Percentiles rank a stretch among this genome's conserved stretches.
Conservation (phyloP, 2,888 invertebrate species). For the Hyppa rectilinea region DNA sequence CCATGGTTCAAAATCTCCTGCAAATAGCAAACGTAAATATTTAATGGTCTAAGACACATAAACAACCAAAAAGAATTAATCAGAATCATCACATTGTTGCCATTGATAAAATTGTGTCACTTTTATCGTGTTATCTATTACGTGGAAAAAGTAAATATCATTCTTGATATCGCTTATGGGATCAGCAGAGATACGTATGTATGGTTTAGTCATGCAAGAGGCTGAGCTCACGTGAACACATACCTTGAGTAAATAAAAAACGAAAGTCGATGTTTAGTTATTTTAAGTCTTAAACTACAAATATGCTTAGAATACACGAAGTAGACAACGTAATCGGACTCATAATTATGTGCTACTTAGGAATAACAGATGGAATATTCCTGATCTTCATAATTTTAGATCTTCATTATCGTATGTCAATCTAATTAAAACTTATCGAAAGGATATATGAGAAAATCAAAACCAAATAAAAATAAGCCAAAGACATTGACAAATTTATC, state of each 20-base stretch:
- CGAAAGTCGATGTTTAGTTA: slow-evolving; percentile 55
- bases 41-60: not conserved
- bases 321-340: slow-evolving; percentile 16
- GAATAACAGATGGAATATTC: not conserved
- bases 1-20: not conserved
- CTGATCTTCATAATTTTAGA: not conserved
- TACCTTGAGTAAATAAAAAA: slow-evolving; percentile 55
- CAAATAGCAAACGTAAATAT: slow-evolving; percentile 22
- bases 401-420: slow-evolving; percentile 7
- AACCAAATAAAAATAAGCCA: not conserved
- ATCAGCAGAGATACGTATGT: slow-evolving; percentile 36
- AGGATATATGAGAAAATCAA: not conserved
- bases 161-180: slow-evolving; percentile 26
- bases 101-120: slow-evolving; percentile 57
- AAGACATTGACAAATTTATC: not conserved
- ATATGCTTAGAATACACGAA: slow-evolving; percentile 29
- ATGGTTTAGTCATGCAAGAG: slow-evolving; percentile 13
- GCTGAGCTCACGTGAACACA: slow-evolving; percentile 38
- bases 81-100: slow-evolving; percentile 24
- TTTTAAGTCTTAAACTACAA: slow-evolving; percentile 18
- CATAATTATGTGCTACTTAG: not conserved
- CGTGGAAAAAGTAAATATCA: slow-evolving; percentile 31
- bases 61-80: slow-evolving; percentile 10
- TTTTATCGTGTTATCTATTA: slow-evolving; percentile 39
- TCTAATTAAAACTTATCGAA: slow-evolving; percentile 3